Evolutionary conservation across 2,797 vertebrate species (phyloP).

Genomic region (Lophotriccus pileatus): DNA sequence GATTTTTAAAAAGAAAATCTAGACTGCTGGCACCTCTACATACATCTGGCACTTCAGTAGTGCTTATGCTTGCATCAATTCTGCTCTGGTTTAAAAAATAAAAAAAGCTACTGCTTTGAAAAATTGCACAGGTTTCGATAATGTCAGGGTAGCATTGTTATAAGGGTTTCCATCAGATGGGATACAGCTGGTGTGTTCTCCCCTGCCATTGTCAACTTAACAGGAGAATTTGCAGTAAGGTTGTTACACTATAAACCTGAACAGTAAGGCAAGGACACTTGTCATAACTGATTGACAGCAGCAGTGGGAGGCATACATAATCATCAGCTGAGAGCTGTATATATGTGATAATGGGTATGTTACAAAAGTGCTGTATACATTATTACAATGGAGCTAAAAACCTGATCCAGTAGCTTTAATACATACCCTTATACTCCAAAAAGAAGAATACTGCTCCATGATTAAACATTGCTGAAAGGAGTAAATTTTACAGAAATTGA

Average conservation of each 20-base stretch:
- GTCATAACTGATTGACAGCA: not conserved
- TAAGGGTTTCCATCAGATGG: not conserved
- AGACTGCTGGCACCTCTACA: not conserved
- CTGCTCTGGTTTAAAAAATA: not conserved
- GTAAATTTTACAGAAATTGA: not conserved
- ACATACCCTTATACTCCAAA: not conserved
- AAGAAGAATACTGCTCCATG: not conserved
- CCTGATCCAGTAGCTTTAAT: not conserved
- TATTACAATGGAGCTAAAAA: not conserved
- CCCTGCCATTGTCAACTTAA: not conserved
- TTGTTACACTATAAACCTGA: not conserved
- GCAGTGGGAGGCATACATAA: not conserved
- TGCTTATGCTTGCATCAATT: not conserved
- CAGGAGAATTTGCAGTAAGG: not conserved
- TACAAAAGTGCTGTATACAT: not conserved
- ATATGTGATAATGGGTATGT: not conserved
- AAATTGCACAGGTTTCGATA: not conserved
- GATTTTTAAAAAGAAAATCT: not conserved
- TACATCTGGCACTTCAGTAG: not conserved
- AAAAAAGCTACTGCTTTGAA: not conserved
- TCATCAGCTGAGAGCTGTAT: not conserved
- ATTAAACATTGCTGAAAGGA: not conserved
- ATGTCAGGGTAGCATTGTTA: not conserved
- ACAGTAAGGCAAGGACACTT: not conserved
- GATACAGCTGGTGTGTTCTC: not conserved